Base-by-base conservation (phyloP, 2,113 vertebrate genomes). In the Bucco capensis region DNA sequence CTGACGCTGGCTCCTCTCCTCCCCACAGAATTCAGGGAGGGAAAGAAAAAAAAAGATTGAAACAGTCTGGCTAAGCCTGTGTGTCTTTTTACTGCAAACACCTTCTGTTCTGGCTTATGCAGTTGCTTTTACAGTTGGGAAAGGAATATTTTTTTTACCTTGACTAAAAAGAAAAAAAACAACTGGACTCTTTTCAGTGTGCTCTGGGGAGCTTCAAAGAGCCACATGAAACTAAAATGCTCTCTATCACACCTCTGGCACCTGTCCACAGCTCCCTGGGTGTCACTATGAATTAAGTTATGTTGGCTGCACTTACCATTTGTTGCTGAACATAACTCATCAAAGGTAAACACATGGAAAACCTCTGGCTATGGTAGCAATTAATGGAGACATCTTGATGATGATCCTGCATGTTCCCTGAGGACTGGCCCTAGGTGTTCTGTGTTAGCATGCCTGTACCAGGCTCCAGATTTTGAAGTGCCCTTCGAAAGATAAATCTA, bases 41-140 rank as follows among this genome's bases (percentile, higher is more conserved):
- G 6, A 31, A 57, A 12, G 22, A 65, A 57, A 31, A 79, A 69
- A 74, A 50, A 65, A 56, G 50, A 56, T 51, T 11, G 76, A 85
- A 92, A 83, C 31, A 60, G 40, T 71, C 57, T 88, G 86, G n/a
- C 61, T 78, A 71, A 86, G 65, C 53, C 58, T 61, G 15, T 84
- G 69, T 80, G 69, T 87, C 70, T 46, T 94, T 81, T 81, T 57
- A 89, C 91, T 18, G 0, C 94, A 87, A 89, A 93, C 91, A 94
- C 81, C 93, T 96, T 89, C 95, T 95, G 93, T 96, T 95, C 94
- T 96, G 92, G 91, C 81, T 73, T 82, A 37, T 19, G 19, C 44
- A 44, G 70, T 89, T 95, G 95, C 93, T 96, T 95, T 95, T 62
- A 93, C 93, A 95, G 94, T 89, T 95, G 91, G 77, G n/a, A n/a